phyloP scores from a whole-genome alignment of 2,113 vertebrate genomes.

The Gopherus flavomarginatus region DNA sequence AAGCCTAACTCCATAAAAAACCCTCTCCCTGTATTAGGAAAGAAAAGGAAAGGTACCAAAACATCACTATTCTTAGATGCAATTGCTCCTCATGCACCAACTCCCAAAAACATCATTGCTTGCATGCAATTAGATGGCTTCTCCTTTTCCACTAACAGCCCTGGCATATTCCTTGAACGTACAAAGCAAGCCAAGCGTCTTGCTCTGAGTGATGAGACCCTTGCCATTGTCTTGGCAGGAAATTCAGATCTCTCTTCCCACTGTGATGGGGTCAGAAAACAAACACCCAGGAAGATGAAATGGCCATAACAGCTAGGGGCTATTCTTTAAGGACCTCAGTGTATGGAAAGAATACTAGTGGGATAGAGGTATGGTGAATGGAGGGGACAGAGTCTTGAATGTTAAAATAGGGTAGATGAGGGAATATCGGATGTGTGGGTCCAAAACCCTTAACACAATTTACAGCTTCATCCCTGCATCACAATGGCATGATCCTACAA shows the following conservation, averaged over 20 bases:
- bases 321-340: not conserved
- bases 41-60: not conserved
- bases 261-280: conserved; percentile 20
- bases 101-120: fast-evolving
- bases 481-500: not conserved
- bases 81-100: not conserved
- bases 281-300: not conserved
- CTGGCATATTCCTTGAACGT: not conserved
- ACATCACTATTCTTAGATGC: not conserved
- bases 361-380: not conserved
- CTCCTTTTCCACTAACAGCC: not conserved
- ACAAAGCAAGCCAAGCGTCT: not conserved
- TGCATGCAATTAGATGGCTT: not conserved
- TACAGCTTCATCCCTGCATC: too few relatives aligned
- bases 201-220: conserved; percentile 30
- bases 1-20: not conserved
- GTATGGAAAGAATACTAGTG: not conserved
- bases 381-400: not conserved
- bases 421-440: not conserved
- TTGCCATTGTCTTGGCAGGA: not conserved
- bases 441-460: too few relatives aligned
- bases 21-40: not conserved
- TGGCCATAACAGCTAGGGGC: not conserved
- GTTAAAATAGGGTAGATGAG: not conserved
- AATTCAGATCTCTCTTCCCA: conserved; percentile 21